These are phyloP conservation scores for Drosophila pullipes DNA, from an alignment of 2,888 invertebrate genomes.

Conservation along the genomic window DNA sequence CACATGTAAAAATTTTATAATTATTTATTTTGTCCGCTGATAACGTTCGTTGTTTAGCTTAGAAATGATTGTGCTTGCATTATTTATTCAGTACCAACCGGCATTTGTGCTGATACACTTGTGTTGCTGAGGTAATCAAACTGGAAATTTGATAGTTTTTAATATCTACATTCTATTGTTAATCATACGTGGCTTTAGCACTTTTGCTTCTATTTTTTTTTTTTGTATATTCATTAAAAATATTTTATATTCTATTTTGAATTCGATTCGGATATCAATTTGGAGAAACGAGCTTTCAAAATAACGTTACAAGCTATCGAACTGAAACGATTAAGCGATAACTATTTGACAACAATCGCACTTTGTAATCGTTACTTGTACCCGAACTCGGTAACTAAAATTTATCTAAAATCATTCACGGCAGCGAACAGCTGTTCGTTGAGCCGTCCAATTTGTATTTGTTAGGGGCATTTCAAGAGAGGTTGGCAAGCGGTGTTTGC, in stretches of 20 bases:
- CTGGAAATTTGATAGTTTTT: neutral
- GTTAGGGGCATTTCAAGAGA: conserved; percentile 26
- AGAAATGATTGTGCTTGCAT: conserved; percentile 22
- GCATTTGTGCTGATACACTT: conserved; percentile 58
- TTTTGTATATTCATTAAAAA: neutral
- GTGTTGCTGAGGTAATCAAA: conserved; percentile 37
- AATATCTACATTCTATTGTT: neutral
- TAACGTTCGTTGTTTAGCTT: conserved; percentile 30
- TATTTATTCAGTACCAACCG: conserved; percentile 53
- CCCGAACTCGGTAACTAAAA: conserved; percentile 11
- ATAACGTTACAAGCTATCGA: conserved; percentile 17
- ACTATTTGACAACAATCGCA: conserved; percentile 13
- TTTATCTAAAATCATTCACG: conserved; percentile 4
- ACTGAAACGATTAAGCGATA: conserved; percentile 25
- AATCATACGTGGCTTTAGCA: neutral
- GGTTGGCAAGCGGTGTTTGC: conserved; percentile 45
- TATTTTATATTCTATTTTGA: neutral
- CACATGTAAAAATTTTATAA: neutral
- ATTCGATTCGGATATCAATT: neutral
- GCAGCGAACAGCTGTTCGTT: conserved; percentile 46
- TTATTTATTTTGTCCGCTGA: conserved; percentile 16
- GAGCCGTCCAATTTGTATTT: conserved; percentile 16
- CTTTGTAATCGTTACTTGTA: conserved; percentile 13
- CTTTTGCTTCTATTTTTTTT: neutral
- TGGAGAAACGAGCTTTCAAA: neutral